Percentiles rank a stretch among this genome's conserved stretches.
These are phyloP conservation scores for Drosophila silvestris DNA, from an alignment of 2,888 invertebrate genomes.

Conservation along the genomic window DNA sequence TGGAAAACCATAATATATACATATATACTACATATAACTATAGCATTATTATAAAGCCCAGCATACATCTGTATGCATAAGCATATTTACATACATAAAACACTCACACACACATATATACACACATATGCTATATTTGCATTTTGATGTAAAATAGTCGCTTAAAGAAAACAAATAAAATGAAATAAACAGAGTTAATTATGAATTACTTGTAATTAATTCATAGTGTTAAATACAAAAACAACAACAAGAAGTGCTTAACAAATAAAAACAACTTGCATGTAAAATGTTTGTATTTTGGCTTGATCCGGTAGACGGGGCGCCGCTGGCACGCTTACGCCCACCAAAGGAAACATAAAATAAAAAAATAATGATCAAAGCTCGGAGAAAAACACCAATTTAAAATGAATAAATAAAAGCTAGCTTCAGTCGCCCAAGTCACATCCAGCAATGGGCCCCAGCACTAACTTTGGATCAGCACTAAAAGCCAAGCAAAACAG, in stretches of 20 bases:
- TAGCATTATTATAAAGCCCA: slow-evolving; percentile 14
- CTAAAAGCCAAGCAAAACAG: slow-evolving; percentile 35
- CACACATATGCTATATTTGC: slow-evolving; percentile 46
- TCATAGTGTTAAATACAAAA: slow-evolving; percentile 3
- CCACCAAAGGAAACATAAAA: slow-evolving; percentile 58
- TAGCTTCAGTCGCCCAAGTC: slow-evolving; percentile 50
- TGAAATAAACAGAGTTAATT: slow-evolving; percentile 30
- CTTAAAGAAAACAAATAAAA: slow-evolving; percentile 39
- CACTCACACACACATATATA: slow-evolving; percentile 19
- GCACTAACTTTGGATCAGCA: slow-evolving; percentile 51
- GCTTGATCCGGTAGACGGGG: slow-evolving; percentile 54
- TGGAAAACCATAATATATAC: slow-evolving; percentile 27
- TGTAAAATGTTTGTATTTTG: slow-evolving; percentile 27
- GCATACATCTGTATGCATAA: slow-evolving; percentile 23
- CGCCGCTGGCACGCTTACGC: slow-evolving; percentile 59
- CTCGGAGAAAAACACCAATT: neutral
- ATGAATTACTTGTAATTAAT: slow-evolving; percentile 32
- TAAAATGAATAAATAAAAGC: slow-evolving; percentile 12
- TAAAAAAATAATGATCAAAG: slow-evolving; percentile 8
- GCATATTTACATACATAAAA: slow-evolving; percentile 23
- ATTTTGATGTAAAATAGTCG: slow-evolving; percentile 76
- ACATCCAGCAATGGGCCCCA: slow-evolving; percentile 49
- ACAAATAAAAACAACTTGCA: slow-evolving; percentile 24
- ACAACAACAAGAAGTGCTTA: slow-evolving; percentile 24
- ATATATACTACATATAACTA: slow-evolving; percentile 19